These are phyloP conservation scores for Bombyx mandarina DNA, from an alignment of 1,140 invertebrate species.

Conservation along the genomic window DNA sequence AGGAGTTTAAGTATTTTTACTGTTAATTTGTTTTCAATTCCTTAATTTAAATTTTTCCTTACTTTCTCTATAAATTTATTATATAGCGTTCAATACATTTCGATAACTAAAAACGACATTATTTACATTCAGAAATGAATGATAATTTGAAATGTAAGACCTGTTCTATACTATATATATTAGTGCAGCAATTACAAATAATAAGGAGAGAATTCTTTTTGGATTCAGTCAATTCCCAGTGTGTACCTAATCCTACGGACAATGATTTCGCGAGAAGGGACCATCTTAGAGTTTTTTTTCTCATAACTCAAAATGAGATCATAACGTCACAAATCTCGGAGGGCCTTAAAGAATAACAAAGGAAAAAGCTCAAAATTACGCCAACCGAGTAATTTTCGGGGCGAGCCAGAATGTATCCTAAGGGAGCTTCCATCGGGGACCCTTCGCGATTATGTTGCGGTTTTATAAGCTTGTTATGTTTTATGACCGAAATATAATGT, in stretches of 20 bases:
- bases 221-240: conserved; percentile 23
- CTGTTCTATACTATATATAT: too few relatives aligned
- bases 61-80: background rate
- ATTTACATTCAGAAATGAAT: background rate
- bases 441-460: conserved; percentile 52
- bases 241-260: conserved; percentile 48
- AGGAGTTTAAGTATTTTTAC: too few relatives aligned
- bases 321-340: conserved; percentile 59
- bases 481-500: conserved; percentile 55
- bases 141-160: too few relatives aligned
- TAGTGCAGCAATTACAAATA: too few relatives aligned
- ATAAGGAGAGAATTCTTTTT: too few relatives aligned
- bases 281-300: conserved; percentile 50
- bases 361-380: conserved; percentile 61
- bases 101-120: background rate
- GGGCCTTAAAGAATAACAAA: conserved; percentile 61
- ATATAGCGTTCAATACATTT: background rate
- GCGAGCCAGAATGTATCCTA: conserved; percentile 51
- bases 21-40: too few relatives aligned
- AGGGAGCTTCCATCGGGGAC: conserved; percentile 33
- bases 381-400: conserved; percentile 60
- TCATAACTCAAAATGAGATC: conserved; percentile 67
- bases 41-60: too few relatives aligned
- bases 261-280: conserved; percentile 45
- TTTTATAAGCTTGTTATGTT: conserved; percentile 65